Evolutionary conservation across 1,140 invertebrate genomes (phyloP), one percentile per base, ranked within the genome.

Genomic region (Uloborus diversus): DNA sequence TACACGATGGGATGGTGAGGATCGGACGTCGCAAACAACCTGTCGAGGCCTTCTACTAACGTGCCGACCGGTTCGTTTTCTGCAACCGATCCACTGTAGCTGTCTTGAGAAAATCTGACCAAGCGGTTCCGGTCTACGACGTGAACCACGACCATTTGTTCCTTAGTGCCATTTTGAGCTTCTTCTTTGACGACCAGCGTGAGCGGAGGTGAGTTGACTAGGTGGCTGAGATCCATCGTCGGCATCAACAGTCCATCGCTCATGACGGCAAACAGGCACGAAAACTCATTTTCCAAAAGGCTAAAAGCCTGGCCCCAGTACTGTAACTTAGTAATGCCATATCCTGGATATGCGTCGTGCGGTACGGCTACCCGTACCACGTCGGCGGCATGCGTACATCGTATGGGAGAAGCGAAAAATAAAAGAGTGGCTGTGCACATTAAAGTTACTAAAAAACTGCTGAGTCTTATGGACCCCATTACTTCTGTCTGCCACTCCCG

Each of bases 161-260:
- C 93, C 17, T 92, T 90, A 33, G 92, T 94, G 51, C 89, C 89
- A 84, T 94, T 94, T 1, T 91, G 90, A 7, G 92, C 90, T 81
- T 94, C 92, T 84, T 95, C 94, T 14, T 94, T 86, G 0, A 96
- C 91, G 9, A 94, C 89, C 20, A 96, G 88, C 83, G 93, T 92
- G 7, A 96, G 90, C 0, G 93, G 92, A 0, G 93, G 92, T 53
- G 90, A 89, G 84, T 94, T 92, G 30, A 94, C 89, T n/a, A 96
- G 86, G 4, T 93, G 92, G 27, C 90, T 90, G 4, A 96, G 88
- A 82, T 95, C 93, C 2, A 93, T 90, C 2, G 94, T 95, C 20
- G 94, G 96, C 94, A 96, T 96, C 9, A 96, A 90, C 53, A 95
- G 90, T 27, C 94, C 95, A 86, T 95, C 92, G 62, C 93, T 91